phyloP scores from a whole-genome alignment of 1,140 invertebrate species.

The Aphelinus certus region DNA sequence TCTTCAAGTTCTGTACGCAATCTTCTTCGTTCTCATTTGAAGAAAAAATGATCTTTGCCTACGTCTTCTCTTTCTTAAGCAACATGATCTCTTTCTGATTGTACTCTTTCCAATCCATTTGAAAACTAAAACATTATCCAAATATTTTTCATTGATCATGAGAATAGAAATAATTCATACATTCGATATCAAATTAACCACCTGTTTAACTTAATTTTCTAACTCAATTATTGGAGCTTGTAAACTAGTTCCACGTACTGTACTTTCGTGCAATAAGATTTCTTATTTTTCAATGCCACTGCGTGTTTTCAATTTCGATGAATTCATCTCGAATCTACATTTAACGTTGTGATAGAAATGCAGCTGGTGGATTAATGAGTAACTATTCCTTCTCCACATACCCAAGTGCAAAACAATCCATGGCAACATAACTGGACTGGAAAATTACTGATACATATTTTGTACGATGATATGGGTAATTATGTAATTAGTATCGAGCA shows the following conservation, averaged over 20 bases:
- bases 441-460: too few species aligned
- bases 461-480: too few species aligned
- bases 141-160: too few species aligned
- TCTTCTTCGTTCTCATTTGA: slow-evolving; percentile 81
- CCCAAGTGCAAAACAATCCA: too few species aligned
- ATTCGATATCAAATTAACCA: slow-evolving; percentile 46
- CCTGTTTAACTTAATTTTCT: slow-evolving; percentile 88
- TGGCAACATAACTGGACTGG: too few species aligned
- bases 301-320: slow-evolving; percentile 92
- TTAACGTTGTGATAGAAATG: too few species aligned
- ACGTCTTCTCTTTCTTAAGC: slow-evolving; percentile 81
- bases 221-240: slow-evolving; percentile 90
- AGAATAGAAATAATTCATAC: too few species aligned
- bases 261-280: slow-evolving; percentile 90
- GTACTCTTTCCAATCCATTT: slow-evolving; percentile 81
- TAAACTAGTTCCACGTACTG: slow-evolving; percentile 90
- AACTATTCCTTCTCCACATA: too few species aligned
- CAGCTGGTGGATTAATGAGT: too few species aligned
- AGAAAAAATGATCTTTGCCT: slow-evolving; percentile 82
- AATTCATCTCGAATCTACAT: too few species aligned
- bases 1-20: slow-evolving; percentile 91
- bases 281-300: slow-evolving; percentile 98
- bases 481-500: too few species aligned
- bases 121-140: slow-evolving; percentile 66
- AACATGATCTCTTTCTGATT: slow-evolving; percentile 78